Conservation (phyloP, 2,888 invertebrate species). For the Drosophila lutescens region DNA sequence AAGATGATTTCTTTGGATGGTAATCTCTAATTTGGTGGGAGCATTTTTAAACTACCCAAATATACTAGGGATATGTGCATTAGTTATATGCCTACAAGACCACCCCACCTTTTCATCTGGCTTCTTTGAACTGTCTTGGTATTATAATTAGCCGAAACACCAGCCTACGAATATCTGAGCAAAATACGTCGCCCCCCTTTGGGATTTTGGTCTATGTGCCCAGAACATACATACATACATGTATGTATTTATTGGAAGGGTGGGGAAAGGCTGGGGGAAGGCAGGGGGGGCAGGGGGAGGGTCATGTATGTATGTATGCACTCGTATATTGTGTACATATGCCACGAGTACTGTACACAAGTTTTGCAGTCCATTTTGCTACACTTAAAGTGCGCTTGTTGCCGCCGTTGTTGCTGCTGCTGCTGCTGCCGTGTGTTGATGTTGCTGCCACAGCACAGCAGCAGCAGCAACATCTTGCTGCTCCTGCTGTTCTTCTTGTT, state of each 20-base stretch:
- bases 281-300: neutral
- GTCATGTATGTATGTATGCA: neutral
- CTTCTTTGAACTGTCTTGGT: constrained; percentile 16
- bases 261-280: neutral
- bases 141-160: constrained; percentile 59
- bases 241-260: constrained; percentile 7
- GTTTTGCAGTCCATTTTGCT: constrained; percentile 73
- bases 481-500: constrained; percentile 23
- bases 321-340: constrained; percentile 20
- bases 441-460: neutral
- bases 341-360: constrained; percentile 60
- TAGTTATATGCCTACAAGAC: neutral
- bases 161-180: constrained; percentile 17
- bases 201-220: constrained; percentile 49
- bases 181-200: constrained; percentile 10
- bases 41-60: neutral
- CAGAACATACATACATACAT: neutral
- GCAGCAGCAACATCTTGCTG: constrained; percentile 34
- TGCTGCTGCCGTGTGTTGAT: constrained; percentile 4
- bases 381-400: constrained; percentile 71
- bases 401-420: constrained; percentile 25
- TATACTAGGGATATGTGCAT: neutral
- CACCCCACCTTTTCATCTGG: neutral
- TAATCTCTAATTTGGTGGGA: neutral
- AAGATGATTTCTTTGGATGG: no score